Conservation (phyloP, 2,113 vertebrate genomes). For the Capreolus pygargus region DNA sequence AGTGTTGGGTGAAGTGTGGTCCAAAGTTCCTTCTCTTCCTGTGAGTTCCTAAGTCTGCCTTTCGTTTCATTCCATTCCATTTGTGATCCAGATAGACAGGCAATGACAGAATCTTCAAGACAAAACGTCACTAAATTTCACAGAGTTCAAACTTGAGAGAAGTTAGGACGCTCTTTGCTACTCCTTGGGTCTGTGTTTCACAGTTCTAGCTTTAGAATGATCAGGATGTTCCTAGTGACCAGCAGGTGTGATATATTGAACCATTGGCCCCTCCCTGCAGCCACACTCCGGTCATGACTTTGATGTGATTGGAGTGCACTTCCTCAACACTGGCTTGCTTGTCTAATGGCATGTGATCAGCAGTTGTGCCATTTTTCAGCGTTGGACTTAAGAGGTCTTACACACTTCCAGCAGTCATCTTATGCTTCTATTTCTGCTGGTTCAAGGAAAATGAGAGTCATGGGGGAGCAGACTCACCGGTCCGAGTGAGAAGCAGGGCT, state of each 20-base stretch:
- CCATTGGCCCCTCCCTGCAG: not conserved
- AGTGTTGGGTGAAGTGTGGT: not conserved
- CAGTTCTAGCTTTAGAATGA: not conserved
- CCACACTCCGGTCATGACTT: not conserved
- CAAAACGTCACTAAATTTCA: not conserved
- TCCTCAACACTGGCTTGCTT: not conserved
- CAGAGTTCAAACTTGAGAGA: not conserved
- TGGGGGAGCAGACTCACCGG: not conserved
- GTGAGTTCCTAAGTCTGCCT: not conserved
- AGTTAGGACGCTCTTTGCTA: not conserved
- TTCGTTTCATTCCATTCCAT: not conserved
- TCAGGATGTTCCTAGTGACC: not conserved
- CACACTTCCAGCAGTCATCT: not conserved
- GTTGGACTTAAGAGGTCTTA: not conserved
- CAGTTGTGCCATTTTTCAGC: not conserved
- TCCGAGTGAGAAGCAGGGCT: not conserved
- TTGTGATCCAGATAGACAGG: not conserved
- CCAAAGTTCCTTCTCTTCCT: not conserved
- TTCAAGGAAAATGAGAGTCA: not conserved
- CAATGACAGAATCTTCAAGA: not conserved
- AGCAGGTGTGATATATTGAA: not conserved
- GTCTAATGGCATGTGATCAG: not conserved
- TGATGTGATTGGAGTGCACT: not conserved
- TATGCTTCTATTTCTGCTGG: not conserved
- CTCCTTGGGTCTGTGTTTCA: not conserved